Base-by-base conservation (phyloP, 2,113 vertebrate species). In the Gallinago paraguaiae region DNA sequence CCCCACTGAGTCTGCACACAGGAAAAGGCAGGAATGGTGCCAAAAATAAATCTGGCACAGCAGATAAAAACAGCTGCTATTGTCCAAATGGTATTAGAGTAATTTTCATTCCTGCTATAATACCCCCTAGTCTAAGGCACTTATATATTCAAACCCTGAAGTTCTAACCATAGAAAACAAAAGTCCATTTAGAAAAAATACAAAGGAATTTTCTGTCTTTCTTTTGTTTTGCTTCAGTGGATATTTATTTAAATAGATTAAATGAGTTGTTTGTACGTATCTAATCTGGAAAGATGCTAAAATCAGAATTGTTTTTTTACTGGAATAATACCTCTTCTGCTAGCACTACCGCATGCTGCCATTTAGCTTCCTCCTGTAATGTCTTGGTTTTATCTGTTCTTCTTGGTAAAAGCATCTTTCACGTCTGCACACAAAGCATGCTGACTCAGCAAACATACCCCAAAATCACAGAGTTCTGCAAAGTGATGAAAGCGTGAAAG, bases 51-150 rank as follows among this genome's bases (percentile, higher is more conserved):
- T 81, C 71, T 93, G 69, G 22, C 68, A 71, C 60, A 86, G 61
- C 24, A 95, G 56, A 86, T 61, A 68, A 93, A 96, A 96, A 15
- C 79, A 96, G 43, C 48, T 94, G 69, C 24, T 92, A 60, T 86
- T 90, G 60, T 86, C 48, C 76, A 93, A 93, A 86, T 60, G 5
- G 11, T 68, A 78, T 86, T 78, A 93, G 88, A 83, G 28, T 86
- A 0, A 90, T 88, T 90, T 86, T 94, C 18, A 53, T 93, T 86
- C 17, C 22, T 88, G 35, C 14, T 92, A 41, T 75, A 90, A 74
- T 78, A 82, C 4, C 24, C 7, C 3, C n/a, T 50, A 75, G 24
- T 61, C 18, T 75, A 59, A 83, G 17, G 6, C 53, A 82, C 24
- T 85, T 91, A 50, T 2, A 24, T 54, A 33, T 76, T 75, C 75